Conservation (phyloP, 2,888 invertebrate species). For the Notocelia uddmanniana region DNA sequence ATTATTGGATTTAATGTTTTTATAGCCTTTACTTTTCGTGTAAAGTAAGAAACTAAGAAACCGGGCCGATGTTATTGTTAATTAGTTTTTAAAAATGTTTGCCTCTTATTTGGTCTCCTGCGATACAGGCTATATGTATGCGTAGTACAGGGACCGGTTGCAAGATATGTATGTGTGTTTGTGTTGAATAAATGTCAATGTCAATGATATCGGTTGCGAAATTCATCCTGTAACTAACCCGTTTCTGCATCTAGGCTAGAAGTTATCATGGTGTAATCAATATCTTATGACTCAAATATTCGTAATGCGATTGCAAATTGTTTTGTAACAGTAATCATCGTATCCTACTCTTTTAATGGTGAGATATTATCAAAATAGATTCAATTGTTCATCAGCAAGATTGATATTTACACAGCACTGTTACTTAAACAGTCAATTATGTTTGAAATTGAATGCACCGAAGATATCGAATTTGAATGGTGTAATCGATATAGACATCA, state of each 20-base stretch:
- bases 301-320: slow-evolving; percentile 9
- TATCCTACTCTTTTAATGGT: slow-evolving; percentile 5
- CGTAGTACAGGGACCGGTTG: too few species aligned
- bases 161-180: too few species aligned
- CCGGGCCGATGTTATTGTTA: not conserved
- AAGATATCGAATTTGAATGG: not conserved
- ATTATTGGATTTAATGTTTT: not conserved
- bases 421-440: not conserved
- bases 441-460: not conserved
- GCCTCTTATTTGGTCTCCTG: too few species aligned
- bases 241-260: not conserved
- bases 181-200: too few species aligned
- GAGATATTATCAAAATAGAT: slow-evolving; percentile 23
- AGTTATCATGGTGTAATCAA: not conserved
- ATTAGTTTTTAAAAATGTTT: too few species aligned
- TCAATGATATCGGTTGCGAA: not conserved
- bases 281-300: not conserved
- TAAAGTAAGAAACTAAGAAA: not conserved
- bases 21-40: not conserved
- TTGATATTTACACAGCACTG: not conserved
- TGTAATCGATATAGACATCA: not conserved
- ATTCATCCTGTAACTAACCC: not conserved
- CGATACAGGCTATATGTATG: too few species aligned
- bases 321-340: slow-evolving; percentile 12
- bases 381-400: slow-evolving; percentile 22